Conservation (phyloP, 2,888 invertebrate species). For the Cantharis lateralis region DNA sequence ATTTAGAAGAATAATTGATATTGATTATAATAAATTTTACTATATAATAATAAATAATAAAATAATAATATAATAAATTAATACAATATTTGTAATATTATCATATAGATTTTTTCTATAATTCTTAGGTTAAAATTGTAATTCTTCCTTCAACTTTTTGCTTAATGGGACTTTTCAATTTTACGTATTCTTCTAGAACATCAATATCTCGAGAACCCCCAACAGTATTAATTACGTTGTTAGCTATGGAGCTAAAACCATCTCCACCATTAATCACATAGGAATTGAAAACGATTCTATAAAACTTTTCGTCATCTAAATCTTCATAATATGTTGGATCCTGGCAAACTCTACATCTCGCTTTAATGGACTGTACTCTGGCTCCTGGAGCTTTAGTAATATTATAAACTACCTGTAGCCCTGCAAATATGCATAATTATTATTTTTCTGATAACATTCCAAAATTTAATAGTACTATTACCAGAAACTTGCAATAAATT, state of each 20-base stretch:
- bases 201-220: conserved; percentile 61
- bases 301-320: conserved; percentile 62
- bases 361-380: conserved; percentile 61
- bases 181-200: conserved; percentile 59
- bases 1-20: too few species aligned
- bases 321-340: conserved; percentile 66
- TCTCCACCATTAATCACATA: conserved; percentile 72
- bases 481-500: conserved; percentile 67
- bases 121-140: not conserved
- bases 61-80: too few species aligned
- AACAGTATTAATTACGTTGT: conserved; percentile 58
- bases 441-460: not conserved
- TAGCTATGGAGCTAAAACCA: conserved; percentile 60
- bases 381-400: conserved; percentile 61
- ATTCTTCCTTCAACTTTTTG: conserved; percentile 5
- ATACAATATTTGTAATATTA: too few species aligned
- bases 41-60: too few species aligned
- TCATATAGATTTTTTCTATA: too few species aligned
- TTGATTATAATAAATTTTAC: too few species aligned
- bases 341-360: conserved; percentile 67
- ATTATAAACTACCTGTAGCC: conserved; percentile 67
- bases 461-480: conserved; percentile 35
- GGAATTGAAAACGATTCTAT: conserved; percentile 65
- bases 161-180: conserved; percentile 56
- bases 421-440: conserved; percentile 48